Evolutionary conservation across 2,888 invertebrate genomes (phyloP), one percentile per base, ranked within the genome.

Genomic region (Thecophora atra): DNA sequence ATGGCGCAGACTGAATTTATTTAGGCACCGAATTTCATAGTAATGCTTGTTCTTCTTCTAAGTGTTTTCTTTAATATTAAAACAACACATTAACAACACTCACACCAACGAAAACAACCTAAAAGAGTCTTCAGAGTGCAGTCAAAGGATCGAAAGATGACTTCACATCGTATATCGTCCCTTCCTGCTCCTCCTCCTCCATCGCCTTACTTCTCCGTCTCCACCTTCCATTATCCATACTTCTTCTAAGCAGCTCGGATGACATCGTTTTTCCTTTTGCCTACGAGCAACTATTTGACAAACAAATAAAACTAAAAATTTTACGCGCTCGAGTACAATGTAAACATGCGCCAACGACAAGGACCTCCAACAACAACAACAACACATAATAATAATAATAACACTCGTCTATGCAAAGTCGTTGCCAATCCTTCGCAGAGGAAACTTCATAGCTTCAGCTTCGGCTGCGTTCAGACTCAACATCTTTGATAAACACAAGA

Each of bases 221-320:
- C 65, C 26, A 8, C 51, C 51, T 17, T 2, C 21, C 37, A n/a
- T n/a, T n/a, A n/a, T n/a, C 17, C 30, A 2, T 30, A 8, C 37
- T 11, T 37, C 37, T 1, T 11, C 6, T 6, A 37, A 37, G 11
- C 37, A 37, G 37, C 37, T 37, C 37, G 11, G 37, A 37, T 37
- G 37, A 37, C 37, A 37, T 37, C 37, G 7, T 37, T 37, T 37
- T 11, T 37, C 7, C 37, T 37, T n/a, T 44, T 47, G 47, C 47
- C 47, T 47, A 47, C 47, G 17, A n/a, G 17, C n/a, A 47, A 47
- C 47, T 47, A 47, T 70, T 70, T 70, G 65, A 37, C 64, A 72
- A 72, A 72, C 64, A 72, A 72, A 72, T 72, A 69, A 72, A 72
- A 72, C 69, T 70, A 64, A 56, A 72, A 72, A 72, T 67, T 68